Evolutionary conservation across 1,140 invertebrate genomes (phyloP).

Genomic region (Asobara japonica): DNA sequence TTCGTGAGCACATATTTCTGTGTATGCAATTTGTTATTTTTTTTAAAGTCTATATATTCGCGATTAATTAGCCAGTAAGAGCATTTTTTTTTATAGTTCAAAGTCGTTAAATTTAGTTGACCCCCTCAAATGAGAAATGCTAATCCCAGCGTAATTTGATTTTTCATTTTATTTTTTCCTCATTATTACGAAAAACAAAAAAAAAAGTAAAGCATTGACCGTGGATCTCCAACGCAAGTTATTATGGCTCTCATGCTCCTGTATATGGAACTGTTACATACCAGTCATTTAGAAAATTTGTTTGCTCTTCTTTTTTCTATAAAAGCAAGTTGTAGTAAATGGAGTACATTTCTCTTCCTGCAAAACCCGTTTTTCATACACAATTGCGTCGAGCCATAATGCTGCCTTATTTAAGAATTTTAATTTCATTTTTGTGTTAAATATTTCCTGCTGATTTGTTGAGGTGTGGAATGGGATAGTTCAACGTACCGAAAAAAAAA

Average conservation of each 20-base stretch:
- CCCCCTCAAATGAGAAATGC: too few relatives aligned
- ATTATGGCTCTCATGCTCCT: neutral
- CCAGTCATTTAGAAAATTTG: neutral
- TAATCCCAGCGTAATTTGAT: too few relatives aligned
- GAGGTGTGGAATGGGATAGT: too few relatives aligned
- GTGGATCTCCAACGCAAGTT: constrained; percentile 27
- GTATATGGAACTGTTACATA: too few relatives aligned
- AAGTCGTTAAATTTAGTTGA: constrained; percentile 23
- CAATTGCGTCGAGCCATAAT: constrained; percentile 26
- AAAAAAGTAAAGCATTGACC: neutral
- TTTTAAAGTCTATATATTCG: constrained; percentile 65
- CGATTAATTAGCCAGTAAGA: constrained; percentile 55
- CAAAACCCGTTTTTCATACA: constrained; percentile 14
- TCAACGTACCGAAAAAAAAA: too few relatives aligned
- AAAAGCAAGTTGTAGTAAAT: too few relatives aligned
- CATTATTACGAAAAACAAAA: neutral
- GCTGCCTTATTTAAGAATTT: constrained; percentile 5
- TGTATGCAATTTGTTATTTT: constrained; percentile 68
- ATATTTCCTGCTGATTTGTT: neutral
- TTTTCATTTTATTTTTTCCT: neutral
- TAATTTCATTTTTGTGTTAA: neutral
- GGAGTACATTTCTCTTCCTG: neutral
- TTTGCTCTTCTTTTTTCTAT: neutral
- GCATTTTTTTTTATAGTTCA: constrained; percentile 38
- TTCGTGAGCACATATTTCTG: constrained; percentile 48